Percentiles rank a stretch among this genome's conserved stretches.
phyloP scores from a whole-genome alignment of 2,113 vertebrate genomes.

The Heliornis fulica region DNA sequence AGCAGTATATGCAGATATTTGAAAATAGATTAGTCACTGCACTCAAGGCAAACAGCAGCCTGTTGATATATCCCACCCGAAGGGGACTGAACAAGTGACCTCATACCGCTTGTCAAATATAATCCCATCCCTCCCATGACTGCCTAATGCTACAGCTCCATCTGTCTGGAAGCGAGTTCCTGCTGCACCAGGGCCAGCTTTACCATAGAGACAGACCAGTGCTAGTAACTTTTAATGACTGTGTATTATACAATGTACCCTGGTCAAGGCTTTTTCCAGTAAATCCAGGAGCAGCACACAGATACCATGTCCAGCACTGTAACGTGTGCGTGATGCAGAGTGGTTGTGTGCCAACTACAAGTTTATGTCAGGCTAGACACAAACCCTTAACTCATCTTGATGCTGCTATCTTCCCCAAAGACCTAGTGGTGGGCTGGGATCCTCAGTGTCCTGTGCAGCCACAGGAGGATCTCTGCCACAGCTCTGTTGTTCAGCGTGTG shows the following conservation, averaged over 20 bases:
- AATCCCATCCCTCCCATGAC: slow-evolving; percentile 6
- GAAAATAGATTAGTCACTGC: background rate
- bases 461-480: background rate
- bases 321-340: accelerated
- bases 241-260: background rate
- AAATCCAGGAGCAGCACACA: background rate
- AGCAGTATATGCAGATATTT: background rate
- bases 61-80: slow-evolving; percentile 30
- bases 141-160: background rate
- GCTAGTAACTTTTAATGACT: background rate
- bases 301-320: background rate
- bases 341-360: background rate
- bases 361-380: background rate
- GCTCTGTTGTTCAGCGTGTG: background rate
- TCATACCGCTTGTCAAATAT: slow-evolving; percentile 15
- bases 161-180: background rate
- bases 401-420: background rate
- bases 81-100: slow-evolving; percentile 19
- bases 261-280: background rate
- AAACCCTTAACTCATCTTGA: accelerated
- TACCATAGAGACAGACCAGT: background rate
- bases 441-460: background rate
- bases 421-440: background rate
- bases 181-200: background rate
- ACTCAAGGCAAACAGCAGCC: background rate